Evolutionary conservation across 2,113 vertebrate genomes (phyloP), one percentile per base, ranked within the genome.

Genomic region (Zingel zingel): DNA sequence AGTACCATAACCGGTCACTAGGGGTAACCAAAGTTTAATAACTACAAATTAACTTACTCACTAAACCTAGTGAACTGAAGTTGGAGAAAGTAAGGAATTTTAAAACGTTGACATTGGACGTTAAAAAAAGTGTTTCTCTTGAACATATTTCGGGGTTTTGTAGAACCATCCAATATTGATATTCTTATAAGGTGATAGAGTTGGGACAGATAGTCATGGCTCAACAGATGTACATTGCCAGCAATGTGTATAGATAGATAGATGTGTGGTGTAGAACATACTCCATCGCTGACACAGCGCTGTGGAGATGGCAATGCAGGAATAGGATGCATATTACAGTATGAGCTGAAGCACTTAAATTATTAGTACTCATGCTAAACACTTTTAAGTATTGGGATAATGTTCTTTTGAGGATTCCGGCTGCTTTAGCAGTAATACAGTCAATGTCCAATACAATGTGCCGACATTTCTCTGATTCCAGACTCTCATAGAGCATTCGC

Each of bases 401-500:
- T 48, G n/a, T 48, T 36, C 11, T 45, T 39, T 58, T 33, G 15
- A 57, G 14, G 30, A 56, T 15, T 6, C 16, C 4, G 25, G 9
- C 14, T 81, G 51, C 25, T 64, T 68, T 25, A 86, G 71, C 30
- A 53, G 11, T 54, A 48, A 59, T 51, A 1, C 19, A 33, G 16
- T 65, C 10, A 43, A 43, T 43, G 10, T 43, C 39, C 10, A 43
- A 2, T 11, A 5, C 1, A 0, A 58, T 62, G 56, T 39, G 12
- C 39, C 6, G 2, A 47, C 23, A 65, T 82, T 65, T 72, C 33
- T 56, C 66, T 53, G 30, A 75, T 54, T 70, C n/a, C 47, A 72
- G 36, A 47, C 50, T 65, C 70, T 81, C 23, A 43, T 63, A 23
- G 4, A 80, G 54, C 61, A 19, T 25, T 74, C 63, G 70, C 43